Percentiles rank a stretch among this genome's conserved stretches.
Evolutionary conservation across 2,113 vertebrate species (phyloP).

Genomic region (Macaca fascicularis): T2T-MFA8v1.1 NC_088388.1:38074501-38075000

Average conservation of each 20-base stretch:
- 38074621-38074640: background rate
- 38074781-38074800: background rate
- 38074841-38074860: background rate
- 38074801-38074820: background rate
- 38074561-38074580: background rate
- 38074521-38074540: background rate
- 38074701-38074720: background rate
- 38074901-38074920: background rate
- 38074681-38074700: background rate
- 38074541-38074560: background rate
- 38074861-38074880: background rate
- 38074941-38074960: background rate
- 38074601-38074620: background rate
- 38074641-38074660: background rate
- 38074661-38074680: background rate
- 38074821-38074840: background rate
- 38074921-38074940: background rate
- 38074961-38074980: background rate
- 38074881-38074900: background rate
- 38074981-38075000: background rate
- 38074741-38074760: background rate
- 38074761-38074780: background rate
- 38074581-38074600: background rate
- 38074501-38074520: background rate
- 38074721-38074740: background rate